Evolutionary conservation across 2,797 vertebrate genomes (phyloP).

Genomic region (Propithecus perrieri): DNA sequence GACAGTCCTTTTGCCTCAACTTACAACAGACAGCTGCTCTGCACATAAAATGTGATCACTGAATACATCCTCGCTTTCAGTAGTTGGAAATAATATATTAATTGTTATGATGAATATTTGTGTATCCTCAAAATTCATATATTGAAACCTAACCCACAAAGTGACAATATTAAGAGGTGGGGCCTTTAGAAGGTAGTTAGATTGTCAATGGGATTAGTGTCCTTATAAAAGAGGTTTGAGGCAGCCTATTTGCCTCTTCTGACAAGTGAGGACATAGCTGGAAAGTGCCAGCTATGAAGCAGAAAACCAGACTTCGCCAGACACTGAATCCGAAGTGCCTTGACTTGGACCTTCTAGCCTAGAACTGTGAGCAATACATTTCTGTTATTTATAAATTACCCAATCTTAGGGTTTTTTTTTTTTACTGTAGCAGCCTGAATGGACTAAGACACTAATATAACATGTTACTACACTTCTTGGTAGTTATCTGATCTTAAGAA

Average conservation of each 20-base stretch:
- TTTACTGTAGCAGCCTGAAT: background rate
- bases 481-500: background rate
- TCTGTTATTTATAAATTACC: background rate
- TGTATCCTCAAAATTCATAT: background rate
- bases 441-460: background rate
- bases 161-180: background rate
- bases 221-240: background rate
- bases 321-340: background rate
- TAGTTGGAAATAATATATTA: background rate
- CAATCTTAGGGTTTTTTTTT: background rate
- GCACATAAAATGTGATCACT: background rate
- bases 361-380: background rate
- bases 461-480: background rate
- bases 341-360: background rate
- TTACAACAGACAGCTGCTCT: background rate
- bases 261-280: background rate
- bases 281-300: background rate
- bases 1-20: background rate
- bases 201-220: background rate
- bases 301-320: background rate
- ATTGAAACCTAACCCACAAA: background rate
- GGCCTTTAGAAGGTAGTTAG: background rate
- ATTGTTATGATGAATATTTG: background rate
- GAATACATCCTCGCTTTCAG: background rate
- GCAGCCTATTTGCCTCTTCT: background rate